A percentile compares a stretch with the other conserved stretches of the same genome.
phyloP scores from a whole-genome alignment of 1,140 invertebrate genomes.

The Yoshiicerus persimilis region DNA sequence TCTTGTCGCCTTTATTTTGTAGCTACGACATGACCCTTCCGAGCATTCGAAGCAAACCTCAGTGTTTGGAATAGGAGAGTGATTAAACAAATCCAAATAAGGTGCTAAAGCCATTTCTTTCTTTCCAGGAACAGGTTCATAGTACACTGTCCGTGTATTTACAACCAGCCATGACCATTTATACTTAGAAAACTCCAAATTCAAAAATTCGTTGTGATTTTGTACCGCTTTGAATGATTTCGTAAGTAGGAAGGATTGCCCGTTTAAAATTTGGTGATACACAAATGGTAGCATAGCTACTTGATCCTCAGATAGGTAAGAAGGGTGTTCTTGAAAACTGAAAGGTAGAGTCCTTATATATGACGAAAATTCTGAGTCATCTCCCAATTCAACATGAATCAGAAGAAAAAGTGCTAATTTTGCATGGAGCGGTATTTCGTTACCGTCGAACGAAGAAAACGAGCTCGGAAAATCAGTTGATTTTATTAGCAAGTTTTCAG shows the following conservation, averaged over 20 bases:
- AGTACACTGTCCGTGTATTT: slow-evolving; percentile 71
- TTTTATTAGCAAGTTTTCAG: slow-evolving; percentile 33
- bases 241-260: neutral
- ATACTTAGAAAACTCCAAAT: slow-evolving; percentile 55
- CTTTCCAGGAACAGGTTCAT: slow-evolving; percentile 52
- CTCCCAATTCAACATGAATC: neutral
- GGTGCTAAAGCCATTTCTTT: slow-evolving; percentile 71
- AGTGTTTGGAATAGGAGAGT: slow-evolving; percentile 59
- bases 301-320: slow-evolving; percentile 1
- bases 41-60: slow-evolving; percentile 55
- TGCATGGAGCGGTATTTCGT: slow-evolving; percentile 1
- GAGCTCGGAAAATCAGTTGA: neutral
- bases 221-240: neutral
- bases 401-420: slow-evolving; percentile 35
- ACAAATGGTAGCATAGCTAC: neutral
- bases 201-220: neutral
- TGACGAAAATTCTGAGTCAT: neutral
- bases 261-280: neutral
- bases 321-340: slow-evolving; percentile 40
- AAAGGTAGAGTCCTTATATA: slow-evolving; percentile 41
- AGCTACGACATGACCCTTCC: slow-evolving; percentile 52
- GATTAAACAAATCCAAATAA: slow-evolving; percentile 78
- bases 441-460: neutral
- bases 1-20: slow-evolving; percentile 60
- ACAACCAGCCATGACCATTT: slow-evolving; percentile 69